Base-by-base conservation (phyloP, 1,140 invertebrate genomes). In the Musca vetustissima region DNA sequence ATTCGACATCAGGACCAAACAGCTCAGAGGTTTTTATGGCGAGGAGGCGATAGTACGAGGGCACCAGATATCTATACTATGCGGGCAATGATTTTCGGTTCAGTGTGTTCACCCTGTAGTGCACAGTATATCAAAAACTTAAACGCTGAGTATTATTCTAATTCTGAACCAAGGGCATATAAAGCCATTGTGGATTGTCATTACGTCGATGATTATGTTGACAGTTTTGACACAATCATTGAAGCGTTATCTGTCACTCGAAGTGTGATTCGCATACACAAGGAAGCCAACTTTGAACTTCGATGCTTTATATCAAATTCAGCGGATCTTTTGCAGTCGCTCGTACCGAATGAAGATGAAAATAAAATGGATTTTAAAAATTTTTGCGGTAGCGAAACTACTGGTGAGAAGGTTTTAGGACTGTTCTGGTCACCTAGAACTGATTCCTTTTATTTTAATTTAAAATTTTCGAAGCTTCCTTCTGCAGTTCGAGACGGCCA, bases 11-110 rank as follows among this genome's bases (percentile, higher is more conserved):
- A n/a, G n/a, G n/a, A n/a, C n/a, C n/a, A n/a, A n/a, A n/a, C n/a
- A n/a, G n/a, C n/a, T n/a, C 66, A 73, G 66, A 21, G 75, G 68
- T 65, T 66, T 48, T 48, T 64, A 65, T 76, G 61, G 59, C 32
- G 48, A n/a, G 32, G 55, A 55, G 61, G 66, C 2, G 21, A 21
- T 4, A n/a, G 24, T 32, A n/a, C 14, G 0, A 32, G 8, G 14
- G 15, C 55, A 8, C 55, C 55, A 4, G 32, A 47, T 2, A 32
- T 32, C 32, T n/a, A n/a, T n/a, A n/a, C n/a, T n/a, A n/a, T n/a
- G n/a, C n/a, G n/a, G n/a, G n/a, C n/a, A n/a, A n/a, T n/a, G n/a
- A n/a, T n/a, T n/a, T n/a, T n/a, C n/a, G n/a, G n/a, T n/a, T n/a
- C n/a, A n/a, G n/a, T n/a, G 28, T 43, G 36, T 19, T 64, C 61